Conservation (phyloP, 1,140 invertebrate species). For the Drosophila chauvacae region DNA sequence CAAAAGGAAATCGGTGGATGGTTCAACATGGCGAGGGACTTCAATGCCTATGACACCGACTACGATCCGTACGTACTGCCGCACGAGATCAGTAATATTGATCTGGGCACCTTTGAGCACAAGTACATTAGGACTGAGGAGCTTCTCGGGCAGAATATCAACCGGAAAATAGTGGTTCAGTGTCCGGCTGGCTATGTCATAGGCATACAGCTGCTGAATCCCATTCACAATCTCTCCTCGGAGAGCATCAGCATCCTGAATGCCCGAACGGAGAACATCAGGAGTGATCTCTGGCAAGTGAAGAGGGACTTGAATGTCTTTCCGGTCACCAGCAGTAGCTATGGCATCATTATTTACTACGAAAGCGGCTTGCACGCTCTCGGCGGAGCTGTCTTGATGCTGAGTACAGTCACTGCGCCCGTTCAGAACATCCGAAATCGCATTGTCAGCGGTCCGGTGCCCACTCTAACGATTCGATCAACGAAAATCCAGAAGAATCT, state of each 20-base stretch:
- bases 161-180: conserved; percentile 87
- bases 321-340: conserved; percentile 93
- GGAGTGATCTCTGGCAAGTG: conserved; percentile 90
- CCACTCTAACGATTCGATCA: conserved; percentile 89
- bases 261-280: conserved; percentile 87
- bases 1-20: conserved; percentile 97
- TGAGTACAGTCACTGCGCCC: conserved; percentile 90
- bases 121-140: conserved; percentile 91
- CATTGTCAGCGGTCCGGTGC: conserved; percentile 91
- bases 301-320: conserved; percentile 93
- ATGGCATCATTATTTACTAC: conserved; percentile 92
- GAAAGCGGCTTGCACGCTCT: conserved; percentile 91
- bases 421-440: conserved; percentile 89
- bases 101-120: conserved; percentile 90
- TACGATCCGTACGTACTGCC: conserved; percentile 90
- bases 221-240: conserved; percentile 93
- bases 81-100: conserved; percentile 86
- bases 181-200: conserved; percentile 91
- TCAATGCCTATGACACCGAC: conserved; percentile 88
- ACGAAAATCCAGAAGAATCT: conserved; percentile 92
- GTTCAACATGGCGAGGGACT: conserved; percentile 90
- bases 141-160: conserved; percentile 86
- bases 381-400: conserved; percentile 92
- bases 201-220: conserved; percentile 93
- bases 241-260: conserved; percentile 93